Base-by-base conservation (phyloP, 1,140 invertebrate species). In the Diorhabda carinulata region DNA sequence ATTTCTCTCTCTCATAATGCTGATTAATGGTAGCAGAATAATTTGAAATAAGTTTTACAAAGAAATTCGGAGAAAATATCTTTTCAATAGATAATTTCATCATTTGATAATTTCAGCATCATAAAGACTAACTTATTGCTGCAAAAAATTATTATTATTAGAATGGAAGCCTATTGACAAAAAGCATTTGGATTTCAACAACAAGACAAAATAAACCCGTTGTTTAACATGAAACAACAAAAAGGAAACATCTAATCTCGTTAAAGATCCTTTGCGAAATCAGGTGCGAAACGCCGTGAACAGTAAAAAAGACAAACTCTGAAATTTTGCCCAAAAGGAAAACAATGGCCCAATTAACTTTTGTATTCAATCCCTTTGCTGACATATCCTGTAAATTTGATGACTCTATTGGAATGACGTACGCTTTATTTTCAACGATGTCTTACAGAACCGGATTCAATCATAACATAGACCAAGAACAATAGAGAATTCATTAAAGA, bases 151-250 rank as follows among this genome's bases (percentile, higher is more conserved):
- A 25, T 25, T 25, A 25, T 25, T 25, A 25, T 25, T 25, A 25
- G 25, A 25, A 25, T 25, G 25, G 25, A 25, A 25, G 25, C 25
- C 25, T 25, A 25, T 25, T 25, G 25, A 25, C 25, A 25, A 25
- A 25, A 25, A 25, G 1, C 25, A 25, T 25, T 25, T 25, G 25
- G 25, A 25, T 25, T 25, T 25, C 25, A 25, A 25, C 25, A 25
- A 25, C 25, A 25, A 25, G 25, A 25, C 25, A 25, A 25, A 25
- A 25, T 25, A 25, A 52, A 52, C 6, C 3, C 47, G 47, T 52
- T 52, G n/a, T 52, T 52, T 52, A 52, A 52, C 47, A 52, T 52
- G 47, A 52, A 52, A 52, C 47, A 52, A 52, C 47, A n/a, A n/a
- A 52, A 52, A 52, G 47, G n/a, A 52, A 52, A n/a, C 47, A 52